These are phyloP conservation scores for Caprella mutica DNA, from an alignment of 2,888 invertebrate genomes.

Conservation along the genomic window DNA sequence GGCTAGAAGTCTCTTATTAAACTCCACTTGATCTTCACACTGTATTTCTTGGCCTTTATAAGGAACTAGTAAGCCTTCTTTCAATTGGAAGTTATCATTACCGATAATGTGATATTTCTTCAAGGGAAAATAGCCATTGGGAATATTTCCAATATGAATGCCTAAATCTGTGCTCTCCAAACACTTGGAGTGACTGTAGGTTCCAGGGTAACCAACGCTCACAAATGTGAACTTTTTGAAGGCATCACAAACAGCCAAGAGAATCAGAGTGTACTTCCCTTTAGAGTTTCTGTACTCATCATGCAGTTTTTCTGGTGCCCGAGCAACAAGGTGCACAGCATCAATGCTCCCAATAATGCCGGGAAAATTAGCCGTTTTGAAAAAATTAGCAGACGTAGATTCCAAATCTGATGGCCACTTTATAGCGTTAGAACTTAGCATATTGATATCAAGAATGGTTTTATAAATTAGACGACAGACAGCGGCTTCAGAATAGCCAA, in stretches of 20 bases:
- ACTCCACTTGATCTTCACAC: not conserved
- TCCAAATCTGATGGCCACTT: slow-evolving; percentile 1
- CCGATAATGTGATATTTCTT: slow-evolving; percentile 1
- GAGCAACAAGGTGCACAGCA: slow-evolving; percentile 6
- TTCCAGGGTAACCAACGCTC: slow-evolving; percentile 3
- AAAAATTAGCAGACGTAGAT: not conserved
- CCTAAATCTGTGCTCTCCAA: slow-evolving; percentile 7
- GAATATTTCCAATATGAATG: not conserved
- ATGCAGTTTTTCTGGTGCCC: slow-evolving; percentile 2
- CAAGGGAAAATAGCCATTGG: slow-evolving; percentile 7
- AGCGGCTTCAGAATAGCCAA: slow-evolving; percentile 4
- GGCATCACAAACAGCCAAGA: slow-evolving; percentile 3
- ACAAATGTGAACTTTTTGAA: slow-evolving; percentile 3
- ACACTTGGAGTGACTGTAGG: not conserved
- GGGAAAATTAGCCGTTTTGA: not conserved
- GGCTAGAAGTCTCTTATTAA: not conserved
- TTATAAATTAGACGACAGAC: not conserved
- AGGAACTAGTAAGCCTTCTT: not conserved
- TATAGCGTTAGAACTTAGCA: slow-evolving; percentile 3
- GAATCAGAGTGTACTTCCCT: slow-evolving; percentile 6
- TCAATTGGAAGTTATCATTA: slow-evolving; percentile 3
- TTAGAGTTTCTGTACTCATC: slow-evolving; percentile 4
- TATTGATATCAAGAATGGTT: slow-evolving; percentile 4
- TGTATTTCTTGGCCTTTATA: not conserved
- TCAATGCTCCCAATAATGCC: slow-evolving; percentile 2